Evolutionary conservation across 1,140 invertebrate species (phyloP), one percentile per base, ranked within the genome.

Genomic region (Leguminivora glycinivorella): DNA sequence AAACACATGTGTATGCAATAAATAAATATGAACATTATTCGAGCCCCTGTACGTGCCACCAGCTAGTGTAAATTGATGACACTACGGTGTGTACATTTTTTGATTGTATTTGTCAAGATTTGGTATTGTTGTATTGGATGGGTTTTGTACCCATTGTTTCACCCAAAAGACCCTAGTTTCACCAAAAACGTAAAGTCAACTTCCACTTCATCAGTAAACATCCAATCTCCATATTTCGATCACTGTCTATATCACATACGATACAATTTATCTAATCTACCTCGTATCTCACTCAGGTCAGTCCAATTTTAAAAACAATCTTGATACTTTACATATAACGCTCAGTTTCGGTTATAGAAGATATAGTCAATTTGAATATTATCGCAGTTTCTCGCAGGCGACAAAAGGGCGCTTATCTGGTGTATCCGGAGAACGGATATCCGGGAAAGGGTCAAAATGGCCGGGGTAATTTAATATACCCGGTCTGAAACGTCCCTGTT

Each of bases 381-480:
- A 19, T 63, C 58, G n/a, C 58, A 63, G 14, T 63, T 29, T 29
- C 25, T 29, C 26, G 14, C 25, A 17, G 58, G 25, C 58, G 58
- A 63, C 58, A 63, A 63, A 63, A 63, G 58, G 14, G 29, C n/a
- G n/a, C 58, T 63, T 63, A 60, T 60, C 56, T 12, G 24, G 56
- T 60, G 26, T 58, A 31, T 63, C 25, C 58, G 26, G 58, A 31
- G 17, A 63, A 31, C 26, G 58, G 58, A 63, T 63, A 63, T 63
- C 26, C 58, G n/a, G 26, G 29, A 34, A 63, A 63, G 58, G 58
- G 58, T 63, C 58, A 63, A 63, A 63, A 63, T 63, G 58, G 25
- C 25, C 58, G 17, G 2, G 17, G 58, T 63, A 63, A 63, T 63
- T 63, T 29, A 63, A 63, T 63, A 63, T 63, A 63, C 25, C 6